Evolutionary conservation across 1,140 invertebrate genomes (phyloP), one percentile per base, ranked within the genome.

Genomic region (Tetraneura akinire): DNA sequence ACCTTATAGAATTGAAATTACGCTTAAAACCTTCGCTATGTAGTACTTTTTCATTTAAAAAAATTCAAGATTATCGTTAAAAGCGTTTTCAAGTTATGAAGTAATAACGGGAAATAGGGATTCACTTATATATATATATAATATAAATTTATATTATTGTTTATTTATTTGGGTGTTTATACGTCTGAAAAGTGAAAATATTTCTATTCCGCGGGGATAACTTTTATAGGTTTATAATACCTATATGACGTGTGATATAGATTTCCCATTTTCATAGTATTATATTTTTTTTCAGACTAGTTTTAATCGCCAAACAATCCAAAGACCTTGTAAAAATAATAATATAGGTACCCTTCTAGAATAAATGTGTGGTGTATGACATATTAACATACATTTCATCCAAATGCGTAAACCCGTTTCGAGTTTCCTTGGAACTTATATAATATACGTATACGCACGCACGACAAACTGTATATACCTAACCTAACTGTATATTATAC

Each of bases 351-450:
- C 71, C 71, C 71, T 74, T 55, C 26, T 73, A 73, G 29, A 37
- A 37, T 18, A 16, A 18, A 21, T 37, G 66, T 14, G 45, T 21
- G 23, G 18, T 14, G 62, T 47, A 23, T 74, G 71, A 74, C 71
- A 74, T 32, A 74, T 74, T 53, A 74, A 74, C 71, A 74, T 74
- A 74, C 71, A 74, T 74, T 73, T 74, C 16, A 49, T 55, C 71
- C 66, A 42, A 66, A 47, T n/a, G 71, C 51, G 71, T 45, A 74
- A 74, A 74, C 71, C 71, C 51, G 71, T 74, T 74, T 74, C 71
- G n/a, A 53, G 51, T 74, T 37, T 74, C 51, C 71, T 74, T 55
- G 71, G 71, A 74, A 53, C 71, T 32, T 53, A 53, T 23, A 68
- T 70, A 68, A 6, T 13, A 37, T 8, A 71, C 21, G 21, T 71